phyloP scores from a whole-genome alignment of 2,888 invertebrate species.

The Idaea dimidiata region DNA sequence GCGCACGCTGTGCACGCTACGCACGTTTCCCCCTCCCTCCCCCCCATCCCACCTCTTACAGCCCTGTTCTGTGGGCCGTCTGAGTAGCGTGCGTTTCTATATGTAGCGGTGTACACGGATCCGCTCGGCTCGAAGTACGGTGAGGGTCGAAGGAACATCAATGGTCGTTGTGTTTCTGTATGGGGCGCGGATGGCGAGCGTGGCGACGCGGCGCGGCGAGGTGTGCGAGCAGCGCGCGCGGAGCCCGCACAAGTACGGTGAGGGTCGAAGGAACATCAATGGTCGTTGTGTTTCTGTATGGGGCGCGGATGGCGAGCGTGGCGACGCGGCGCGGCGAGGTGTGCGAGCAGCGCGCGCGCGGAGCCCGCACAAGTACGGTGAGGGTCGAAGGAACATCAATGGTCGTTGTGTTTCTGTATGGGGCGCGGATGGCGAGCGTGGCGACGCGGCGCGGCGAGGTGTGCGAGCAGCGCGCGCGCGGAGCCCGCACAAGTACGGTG shows the following conservation, averaged over 20 bases:
- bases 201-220: conserved; percentile 21
- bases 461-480: conserved; percentile 53
- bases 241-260: conserved; percentile 32
- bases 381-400: conserved; percentile 8
- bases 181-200: conserved; percentile 25
- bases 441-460: conserved; percentile 29
- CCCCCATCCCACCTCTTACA: too few relatives aligned
- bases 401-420: conserved; percentile 41
- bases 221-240: conserved; percentile 54
- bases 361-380: conserved; percentile 38
- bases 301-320: conserved; percentile 22
- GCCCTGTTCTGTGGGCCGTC: too few relatives aligned
- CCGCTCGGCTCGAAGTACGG: too few relatives aligned
- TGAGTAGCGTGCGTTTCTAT: too few relatives aligned
- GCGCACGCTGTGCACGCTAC: too few relatives aligned
- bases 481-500: conserved; percentile 38
- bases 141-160: conserved; percentile 7
- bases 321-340: conserved; percentile 29
- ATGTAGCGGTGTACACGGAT: too few relatives aligned
- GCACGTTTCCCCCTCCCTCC: too few relatives aligned
- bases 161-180: conserved; percentile 40
- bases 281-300: conserved; percentile 41
- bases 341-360: conserved; percentile 55
- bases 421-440: conserved; percentile 22
- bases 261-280: conserved; percentile 8